A percentile compares a stretch with the other conserved stretches of the same genome.
phyloP scores from a whole-genome alignment of 2,888 invertebrate genomes.

The Sympetrum striolatum region DNA sequence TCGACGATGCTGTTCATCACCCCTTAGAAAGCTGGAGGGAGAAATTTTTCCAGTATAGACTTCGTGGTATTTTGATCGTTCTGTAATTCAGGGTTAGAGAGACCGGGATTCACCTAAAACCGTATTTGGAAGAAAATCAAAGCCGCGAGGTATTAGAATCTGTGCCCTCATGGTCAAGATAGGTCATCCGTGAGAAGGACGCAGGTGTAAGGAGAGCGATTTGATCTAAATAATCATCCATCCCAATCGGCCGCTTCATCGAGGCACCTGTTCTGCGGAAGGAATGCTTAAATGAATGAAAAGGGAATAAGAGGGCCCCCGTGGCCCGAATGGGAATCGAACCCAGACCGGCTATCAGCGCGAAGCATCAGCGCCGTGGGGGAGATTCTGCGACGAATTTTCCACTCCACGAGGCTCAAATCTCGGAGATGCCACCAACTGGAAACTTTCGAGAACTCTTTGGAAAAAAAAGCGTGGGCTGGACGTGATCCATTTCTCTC shows the following conservation, averaged over 20 bases:
- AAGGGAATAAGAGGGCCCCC: background rate
- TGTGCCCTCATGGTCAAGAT: conserved; percentile 7
- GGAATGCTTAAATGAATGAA: background rate
- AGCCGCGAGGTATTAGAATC: background rate
- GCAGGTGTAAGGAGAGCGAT: background rate
- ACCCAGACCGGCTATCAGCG: background rate
- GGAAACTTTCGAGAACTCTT: background rate
- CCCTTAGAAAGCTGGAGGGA: background rate
- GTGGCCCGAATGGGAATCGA: conserved; percentile 1
- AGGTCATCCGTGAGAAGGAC: background rate
- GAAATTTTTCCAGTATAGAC: background rate
- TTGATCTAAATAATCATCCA: conserved; percentile 9
- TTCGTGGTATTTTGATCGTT: background rate
- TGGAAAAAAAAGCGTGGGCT: background rate
- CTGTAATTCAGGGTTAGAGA: background rate
- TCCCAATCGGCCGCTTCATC: background rate
- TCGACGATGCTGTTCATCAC: background rate
- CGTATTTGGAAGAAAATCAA: background rate
- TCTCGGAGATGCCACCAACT: background rate
- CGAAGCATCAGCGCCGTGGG: background rate
- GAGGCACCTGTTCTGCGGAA: background rate
- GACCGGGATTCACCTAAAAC: background rate
- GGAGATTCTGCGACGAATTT: background rate
- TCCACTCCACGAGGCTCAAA: background rate
- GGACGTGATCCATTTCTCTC: background rate